Evolutionary conservation across 1,140 invertebrate genomes (phyloP).

Genomic region (Oreohelix idahoensis): DNA sequence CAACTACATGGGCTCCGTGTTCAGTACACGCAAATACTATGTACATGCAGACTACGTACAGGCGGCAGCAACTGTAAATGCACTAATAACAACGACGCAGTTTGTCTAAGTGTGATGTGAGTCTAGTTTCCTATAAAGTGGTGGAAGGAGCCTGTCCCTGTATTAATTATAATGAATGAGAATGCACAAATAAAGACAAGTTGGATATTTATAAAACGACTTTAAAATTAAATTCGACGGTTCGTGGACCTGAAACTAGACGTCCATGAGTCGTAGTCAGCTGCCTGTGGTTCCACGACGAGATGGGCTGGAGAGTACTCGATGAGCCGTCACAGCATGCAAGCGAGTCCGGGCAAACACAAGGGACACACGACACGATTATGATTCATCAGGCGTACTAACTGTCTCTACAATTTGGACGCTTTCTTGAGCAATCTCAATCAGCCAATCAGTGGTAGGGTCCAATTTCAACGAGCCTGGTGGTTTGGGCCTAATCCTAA

Average conservation of each 20-base stretch:
- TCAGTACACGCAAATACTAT: no score
- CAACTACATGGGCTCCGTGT: no score
- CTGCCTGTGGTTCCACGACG: conserved; percentile 13
- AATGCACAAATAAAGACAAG: no score
- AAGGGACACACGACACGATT: conserved; percentile 12
- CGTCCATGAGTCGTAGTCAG: conserved; percentile 5
- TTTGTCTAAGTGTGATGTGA: no score
- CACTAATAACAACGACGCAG: no score
- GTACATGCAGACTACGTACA: no score
- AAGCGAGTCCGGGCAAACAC: neutral
- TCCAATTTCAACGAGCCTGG: neutral
- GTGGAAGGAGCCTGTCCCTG: no score
- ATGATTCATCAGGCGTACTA: conserved; percentile 1
- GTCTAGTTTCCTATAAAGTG: no score
- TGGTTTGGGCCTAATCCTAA: neutral
- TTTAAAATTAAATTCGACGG: neutral
- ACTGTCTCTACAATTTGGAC: neutral
- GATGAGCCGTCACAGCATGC: neutral
- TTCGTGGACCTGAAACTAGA: neutral
- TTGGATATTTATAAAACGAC: no score
- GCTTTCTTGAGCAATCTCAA: neutral
- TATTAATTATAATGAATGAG: no score
- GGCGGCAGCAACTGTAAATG: no score
- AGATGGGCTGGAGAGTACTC: neutral
- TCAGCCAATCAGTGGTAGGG: neutral